These are phyloP conservation scores for Spongilla lacustris DNA, from an alignment of 37 sponge, comb jelly and placozoan species.

Conservation along the genomic window DNA sequence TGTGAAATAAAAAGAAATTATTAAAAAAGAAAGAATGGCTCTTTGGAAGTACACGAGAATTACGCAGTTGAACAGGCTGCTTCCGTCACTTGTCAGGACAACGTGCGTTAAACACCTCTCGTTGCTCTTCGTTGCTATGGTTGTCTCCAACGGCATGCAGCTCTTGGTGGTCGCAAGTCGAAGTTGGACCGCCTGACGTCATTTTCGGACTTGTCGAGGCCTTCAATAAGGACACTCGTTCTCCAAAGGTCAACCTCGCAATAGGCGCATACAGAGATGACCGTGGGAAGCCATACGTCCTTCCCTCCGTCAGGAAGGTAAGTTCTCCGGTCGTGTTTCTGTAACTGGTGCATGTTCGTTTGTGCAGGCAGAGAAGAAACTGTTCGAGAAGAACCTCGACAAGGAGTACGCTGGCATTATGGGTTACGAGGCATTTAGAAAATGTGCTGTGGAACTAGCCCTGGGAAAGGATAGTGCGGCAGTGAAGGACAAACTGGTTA, in stretches of 20 bases:
- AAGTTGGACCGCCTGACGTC: slow-evolving; percentile 87
- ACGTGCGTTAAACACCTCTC: no score
- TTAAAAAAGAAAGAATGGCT: no score
- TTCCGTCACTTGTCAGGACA: no score
- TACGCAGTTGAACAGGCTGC: no score
- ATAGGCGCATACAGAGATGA: slow-evolving; percentile 92
- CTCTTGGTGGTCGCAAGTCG: slow-evolving; percentile 73
- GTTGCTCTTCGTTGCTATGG: no score
- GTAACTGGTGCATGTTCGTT: not conserved
- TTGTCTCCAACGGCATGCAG: not conserved
- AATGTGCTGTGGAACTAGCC: slow-evolving; percentile 80
- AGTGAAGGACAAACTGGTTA: slow-evolving; percentile 59
- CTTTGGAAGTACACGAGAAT: no score
- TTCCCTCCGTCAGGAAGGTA: slow-evolving; percentile 87
- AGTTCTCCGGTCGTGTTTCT: not conserved
- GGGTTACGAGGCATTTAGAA: slow-evolving; percentile 75
- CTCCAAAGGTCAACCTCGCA: slow-evolving; percentile 86
- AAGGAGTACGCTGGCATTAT: slow-evolving; percentile 95
- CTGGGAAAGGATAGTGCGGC: slow-evolving; percentile 58
- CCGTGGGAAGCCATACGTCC: slow-evolving; percentile 86
- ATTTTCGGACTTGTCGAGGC: slow-evolving; percentile 96
- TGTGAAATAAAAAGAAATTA: no score
- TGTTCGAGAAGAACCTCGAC: slow-evolving; percentile 70
- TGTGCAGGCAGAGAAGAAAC: slow-evolving; percentile 69
- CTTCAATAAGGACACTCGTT: slow-evolving; percentile 88